Percentiles rank a stretch among this genome's conserved stretches.
Evolutionary conservation across 1,140 invertebrate species (phyloP).

Genomic region (Listronotus oregonensis): DNA sequence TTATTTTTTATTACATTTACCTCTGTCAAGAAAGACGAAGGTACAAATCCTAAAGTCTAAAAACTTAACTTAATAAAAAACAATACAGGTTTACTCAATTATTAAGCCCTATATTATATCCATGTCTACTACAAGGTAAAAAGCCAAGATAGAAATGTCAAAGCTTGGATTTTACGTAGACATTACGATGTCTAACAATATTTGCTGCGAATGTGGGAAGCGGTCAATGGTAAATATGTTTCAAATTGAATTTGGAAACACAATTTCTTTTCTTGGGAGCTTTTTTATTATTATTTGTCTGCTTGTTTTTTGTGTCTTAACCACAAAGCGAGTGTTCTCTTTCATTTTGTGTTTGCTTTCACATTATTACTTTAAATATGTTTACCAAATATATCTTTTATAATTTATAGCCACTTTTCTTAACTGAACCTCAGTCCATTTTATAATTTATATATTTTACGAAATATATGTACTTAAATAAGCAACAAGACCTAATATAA

Average conservation of each 20-base stretch:
- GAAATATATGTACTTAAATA: too few relatives aligned
- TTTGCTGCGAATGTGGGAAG: conserved; percentile 28
- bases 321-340: too few relatives aligned
- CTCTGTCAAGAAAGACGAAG: not conserved
- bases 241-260: conserved; percentile 33
- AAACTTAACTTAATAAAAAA: conserved; percentile 10
- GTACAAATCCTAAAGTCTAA: conserved; percentile 1
- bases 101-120: conserved; percentile 1
- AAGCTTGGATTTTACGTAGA: conserved; percentile 31
- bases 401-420: too few relatives aligned
- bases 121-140: conserved; percentile 1
- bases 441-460: too few relatives aligned
- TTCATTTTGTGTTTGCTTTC: too few relatives aligned
- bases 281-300: conserved; percentile 12
- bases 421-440: too few relatives aligned
- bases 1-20: not conserved
- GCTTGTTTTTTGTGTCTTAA: too few relatives aligned
- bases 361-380: too few relatives aligned
- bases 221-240: conserved; percentile 39
- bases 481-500: too few relatives aligned
- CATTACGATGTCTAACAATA: conserved; percentile 33
- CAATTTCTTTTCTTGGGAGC: conserved; percentile 27
- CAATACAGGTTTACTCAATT: conserved; percentile 16
- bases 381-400: too few relatives aligned
- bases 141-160: conserved; percentile 24